These are phyloP conservation scores for Brachyopa scutellaris DNA, from an alignment of 2,888 invertebrate genomes.

Conservation along the genomic window DNA sequence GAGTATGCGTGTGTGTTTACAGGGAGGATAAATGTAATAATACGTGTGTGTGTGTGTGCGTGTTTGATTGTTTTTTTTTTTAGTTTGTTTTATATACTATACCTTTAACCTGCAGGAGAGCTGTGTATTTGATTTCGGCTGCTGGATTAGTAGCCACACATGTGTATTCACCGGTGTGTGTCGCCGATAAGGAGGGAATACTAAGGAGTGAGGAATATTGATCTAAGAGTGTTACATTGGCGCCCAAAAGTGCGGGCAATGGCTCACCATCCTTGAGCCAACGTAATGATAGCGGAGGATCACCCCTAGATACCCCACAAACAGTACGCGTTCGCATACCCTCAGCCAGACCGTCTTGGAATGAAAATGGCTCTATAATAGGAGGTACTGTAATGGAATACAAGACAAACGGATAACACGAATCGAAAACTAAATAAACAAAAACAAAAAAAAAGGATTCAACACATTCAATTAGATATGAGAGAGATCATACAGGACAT, in stretches of 20 bases:
- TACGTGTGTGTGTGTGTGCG: slow-evolving; percentile 32
- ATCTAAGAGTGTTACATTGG: slow-evolving; percentile 88
- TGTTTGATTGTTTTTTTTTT: slow-evolving; percentile 74
- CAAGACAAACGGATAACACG: slow-evolving; percentile 72
- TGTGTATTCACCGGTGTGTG: slow-evolving; percentile 90
- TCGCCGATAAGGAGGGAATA: slow-evolving; percentile 89
- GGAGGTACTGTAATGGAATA: slow-evolving; percentile 87
- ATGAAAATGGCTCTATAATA: slow-evolving; percentile 92
- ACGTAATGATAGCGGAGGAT: slow-evolving; percentile 89
- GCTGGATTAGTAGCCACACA: slow-evolving; percentile 91
- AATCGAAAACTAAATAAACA: slow-evolving; percentile 62
- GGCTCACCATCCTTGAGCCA: slow-evolving; percentile 92
- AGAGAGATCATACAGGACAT: slow-evolving; percentile 40
- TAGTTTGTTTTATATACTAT: slow-evolving; percentile 82
- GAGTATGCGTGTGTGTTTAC: slow-evolving; percentile 39
- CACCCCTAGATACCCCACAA: slow-evolving; percentile 91
- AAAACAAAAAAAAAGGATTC: slow-evolving; percentile 53
- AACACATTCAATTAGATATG: slow-evolving; percentile 59
- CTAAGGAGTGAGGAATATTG: slow-evolving; percentile 90
- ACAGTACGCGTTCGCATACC: slow-evolving; percentile 91
- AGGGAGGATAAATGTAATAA: slow-evolving; percentile 23
- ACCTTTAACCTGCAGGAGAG: slow-evolving; percentile 92
- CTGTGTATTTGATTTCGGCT: slow-evolving; percentile 90
- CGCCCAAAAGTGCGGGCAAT: slow-evolving; percentile 85
- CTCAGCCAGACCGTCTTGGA: slow-evolving; percentile 91